Base-by-base conservation (phyloP, 2,888 invertebrate genomes). In the Rhorus exstirpatorius region DNA sequence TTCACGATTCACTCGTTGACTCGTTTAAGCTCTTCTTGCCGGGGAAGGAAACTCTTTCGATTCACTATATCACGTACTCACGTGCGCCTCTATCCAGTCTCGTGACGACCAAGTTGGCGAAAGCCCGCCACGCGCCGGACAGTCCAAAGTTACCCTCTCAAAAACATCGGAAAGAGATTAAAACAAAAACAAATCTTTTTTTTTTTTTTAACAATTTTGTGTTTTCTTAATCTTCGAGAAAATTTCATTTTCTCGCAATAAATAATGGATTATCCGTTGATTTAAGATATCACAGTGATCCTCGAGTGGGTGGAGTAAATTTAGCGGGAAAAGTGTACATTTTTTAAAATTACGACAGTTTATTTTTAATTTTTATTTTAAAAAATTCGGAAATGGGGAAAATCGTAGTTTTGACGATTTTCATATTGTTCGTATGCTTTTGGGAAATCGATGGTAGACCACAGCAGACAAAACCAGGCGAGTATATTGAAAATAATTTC, bases 31-130 rank as follows among this genome's bases (percentile, higher is more conserved):
- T 53, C 71, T 38, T 55, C 70, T 63, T 63, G 63, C 63, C 63
- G 41, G 38, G 61, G 74, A 63, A 74, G 51, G 74, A 74, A 63
- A 78, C 81, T 81, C 81, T 81, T 72, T 63, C 74, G 51, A 74
- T 63, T 74, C 74, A 74, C 74, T 74, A 74, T 61, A 74, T 61
- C 74, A 63, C 61, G 81, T 72, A 74, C 81, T 81, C 81, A 81
- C 81, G 81, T 81, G 81, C 81, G 72, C 72, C 51, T 53, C 61
- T 61, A 71, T 68, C 63, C 77, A 78, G 81, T 77, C 81, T 77
- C 81, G 81, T 81, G 81, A 78, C 77, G 74, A 78, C 74, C 61
- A 74, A 61, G 21, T 63, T 14, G 61, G 74, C 53, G 61, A 74
- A 74, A 63, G 74, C 74, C 51, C 74, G 74, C 61, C 74, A 51